Conservation (phyloP, 2,113 vertebrate genomes). For the Oryzias celebensis region DNA sequence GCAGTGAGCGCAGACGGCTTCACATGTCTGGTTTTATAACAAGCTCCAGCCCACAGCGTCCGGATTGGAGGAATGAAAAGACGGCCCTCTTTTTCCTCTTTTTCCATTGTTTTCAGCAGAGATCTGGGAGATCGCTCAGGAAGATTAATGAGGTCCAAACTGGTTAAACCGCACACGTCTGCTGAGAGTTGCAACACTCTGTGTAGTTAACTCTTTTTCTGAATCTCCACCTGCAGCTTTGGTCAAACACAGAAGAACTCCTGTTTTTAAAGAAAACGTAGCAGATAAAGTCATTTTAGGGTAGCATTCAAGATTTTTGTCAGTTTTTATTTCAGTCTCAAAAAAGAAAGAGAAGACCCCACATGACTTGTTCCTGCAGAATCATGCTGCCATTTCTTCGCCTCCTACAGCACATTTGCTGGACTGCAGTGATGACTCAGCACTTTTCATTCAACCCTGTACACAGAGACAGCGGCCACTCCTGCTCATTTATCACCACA, state of each 20-base stretch:
- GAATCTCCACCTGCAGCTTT: no score
- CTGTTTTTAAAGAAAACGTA: no score
- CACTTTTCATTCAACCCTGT: slow-evolving; percentile 30
- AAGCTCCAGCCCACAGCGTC: not conserved
- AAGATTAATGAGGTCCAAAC: not conserved
- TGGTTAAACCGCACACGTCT: not conserved
- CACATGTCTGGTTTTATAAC: slow-evolving; percentile 23
- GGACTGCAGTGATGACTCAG: slow-evolving; percentile 49
- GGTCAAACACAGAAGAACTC: no score
- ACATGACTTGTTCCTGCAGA: no score
- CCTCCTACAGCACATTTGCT: not conserved
- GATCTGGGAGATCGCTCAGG: slow-evolving; percentile 5
- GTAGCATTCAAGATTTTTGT: no score
- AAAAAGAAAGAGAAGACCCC: no score
- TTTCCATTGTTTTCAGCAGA: slow-evolving; percentile 10
- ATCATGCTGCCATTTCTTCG: no score
- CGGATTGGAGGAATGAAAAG: slow-evolving; percentile 30
- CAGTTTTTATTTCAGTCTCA: no score
- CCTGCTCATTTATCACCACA: no score
- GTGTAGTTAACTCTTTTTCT: no score
- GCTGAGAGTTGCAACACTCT: not conserved
- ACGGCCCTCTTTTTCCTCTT: slow-evolving; percentile 45
- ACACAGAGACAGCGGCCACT: not conserved
- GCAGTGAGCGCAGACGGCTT: not conserved
- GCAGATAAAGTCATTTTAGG: no score